Evolutionary conservation across 2,888 invertebrate genomes (phyloP).

Genomic region (Caenorhabditis macrosperma): DNA sequence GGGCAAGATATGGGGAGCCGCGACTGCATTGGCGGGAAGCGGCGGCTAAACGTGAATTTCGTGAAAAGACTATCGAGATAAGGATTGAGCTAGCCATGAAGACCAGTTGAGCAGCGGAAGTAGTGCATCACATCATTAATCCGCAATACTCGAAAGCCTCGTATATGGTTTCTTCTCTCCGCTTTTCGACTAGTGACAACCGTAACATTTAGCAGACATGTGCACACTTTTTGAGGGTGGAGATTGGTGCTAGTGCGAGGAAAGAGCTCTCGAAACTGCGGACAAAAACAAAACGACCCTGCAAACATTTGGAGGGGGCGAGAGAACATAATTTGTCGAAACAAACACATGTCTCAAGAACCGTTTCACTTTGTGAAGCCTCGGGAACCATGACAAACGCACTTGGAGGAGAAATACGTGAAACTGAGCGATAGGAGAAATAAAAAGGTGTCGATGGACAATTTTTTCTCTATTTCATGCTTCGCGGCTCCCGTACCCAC

Average conservation of each 20-base stretch:
- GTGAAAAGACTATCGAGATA: slow-evolving; percentile 12
- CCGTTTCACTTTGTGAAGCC: neutral
- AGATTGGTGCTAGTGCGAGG: slow-evolving; percentile 8
- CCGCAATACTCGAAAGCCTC: neutral
- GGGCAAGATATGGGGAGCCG: neutral
- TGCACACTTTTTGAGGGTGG: neutral
- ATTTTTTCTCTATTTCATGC: slow-evolving; percentile 25
- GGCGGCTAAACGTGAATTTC: slow-evolving; percentile 31
- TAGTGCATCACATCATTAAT: slow-evolving; percentile 30
- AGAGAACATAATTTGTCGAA: slow-evolving; percentile 48
- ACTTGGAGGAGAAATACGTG: neutral
- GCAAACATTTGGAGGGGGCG: slow-evolving; percentile 39
- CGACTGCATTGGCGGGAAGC: neutral
- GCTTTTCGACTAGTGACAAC: neutral
- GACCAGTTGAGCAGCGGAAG: slow-evolving; percentile 9
- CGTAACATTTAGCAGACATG: slow-evolving; percentile 1
- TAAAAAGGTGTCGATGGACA: neutral
- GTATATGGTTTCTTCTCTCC: slow-evolving; percentile 4
- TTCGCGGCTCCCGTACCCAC: slow-evolving; percentile 11
- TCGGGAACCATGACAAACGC: neutral
- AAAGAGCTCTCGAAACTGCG: slow-evolving; percentile 20
- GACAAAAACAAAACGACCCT: slow-evolving; percentile 33
- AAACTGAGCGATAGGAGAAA: slow-evolving; percentile 8
- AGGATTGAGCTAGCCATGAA: slow-evolving; percentile 3
- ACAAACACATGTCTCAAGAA: slow-evolving; percentile 36